Evolutionary conservation across 2,113 vertebrate species (phyloP), one percentile per base, ranked within the genome.

Genomic region (Pao palembangensis): DNA sequence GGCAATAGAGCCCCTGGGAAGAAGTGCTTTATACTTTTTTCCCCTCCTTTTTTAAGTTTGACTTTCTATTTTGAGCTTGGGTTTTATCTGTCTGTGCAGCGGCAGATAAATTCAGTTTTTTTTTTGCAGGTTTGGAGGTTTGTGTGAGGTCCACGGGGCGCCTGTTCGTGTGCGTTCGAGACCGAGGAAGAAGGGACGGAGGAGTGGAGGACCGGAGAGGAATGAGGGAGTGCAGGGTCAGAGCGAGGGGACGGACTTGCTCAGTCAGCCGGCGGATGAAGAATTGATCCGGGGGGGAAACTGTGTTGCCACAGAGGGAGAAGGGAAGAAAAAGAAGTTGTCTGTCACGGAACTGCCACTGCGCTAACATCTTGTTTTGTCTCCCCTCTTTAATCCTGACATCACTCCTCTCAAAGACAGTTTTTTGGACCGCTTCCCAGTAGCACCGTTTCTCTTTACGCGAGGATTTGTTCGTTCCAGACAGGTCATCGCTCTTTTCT

Each of bases 171-270:
- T 20, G 49, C 20, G 71, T 15, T 21, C 19, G 43, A 31, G 62
- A 58, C 58, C 48, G 67, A 68, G 51, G n/a, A 46, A 51, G 66
- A 38, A 44, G 73, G 70, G 56, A 58, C 25, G 23, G 75, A 71
- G 74, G 75, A 70, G 69, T 61, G 56, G 67, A 72, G 65, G 77
- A 23, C 66, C 44, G 73, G 44, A 71, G 81, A 78, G 81, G 85
- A 87, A 88, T 88, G 82, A 86, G 85, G 83, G 88, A 88, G 88
- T 72, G 25, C 43, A 50, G 78, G 86, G 78, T 86, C 78, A 83
- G 71, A 68, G 48, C n/a, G 50, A 79, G 85, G 83, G 69, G 80
- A 79, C 75, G 68, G 79, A 65, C 83, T 80, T 73, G 80, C 78
- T 82, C 80, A 73, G 71, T 81, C 80, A 58, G 84, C 60, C 58